phyloP scores from a whole-genome alignment of 2,113 vertebrate species.

The Tichodroma muraria region DNA sequence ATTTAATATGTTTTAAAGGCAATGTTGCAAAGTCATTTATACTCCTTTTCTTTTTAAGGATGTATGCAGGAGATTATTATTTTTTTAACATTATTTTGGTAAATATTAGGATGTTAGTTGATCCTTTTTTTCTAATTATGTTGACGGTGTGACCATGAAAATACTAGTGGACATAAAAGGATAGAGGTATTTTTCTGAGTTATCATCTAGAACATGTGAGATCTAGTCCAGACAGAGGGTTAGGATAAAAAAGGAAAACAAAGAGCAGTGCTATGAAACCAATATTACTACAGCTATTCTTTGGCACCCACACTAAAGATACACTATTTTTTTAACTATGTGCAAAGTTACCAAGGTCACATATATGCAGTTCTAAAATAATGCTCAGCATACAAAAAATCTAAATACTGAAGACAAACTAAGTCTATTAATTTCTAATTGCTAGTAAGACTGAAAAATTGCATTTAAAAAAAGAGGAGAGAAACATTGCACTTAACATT shows the following conservation, averaged over 20 bases:
- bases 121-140: not conserved
- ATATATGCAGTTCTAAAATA: not conserved
- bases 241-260: not conserved
- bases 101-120: not conserved
- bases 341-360: not conserved
- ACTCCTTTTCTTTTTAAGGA: not conserved
- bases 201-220: not conserved
- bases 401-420: not conserved
- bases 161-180: not conserved
- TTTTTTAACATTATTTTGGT: not conserved
- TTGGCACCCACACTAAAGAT: not conserved
- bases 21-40: not conserved
- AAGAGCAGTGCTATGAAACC: not conserved
- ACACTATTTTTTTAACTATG: not conserved
- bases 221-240: not conserved
- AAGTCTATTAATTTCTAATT: not conserved
- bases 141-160: not conserved
- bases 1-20: not conserved
- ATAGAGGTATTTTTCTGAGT: not conserved
- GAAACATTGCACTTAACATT: not conserved
- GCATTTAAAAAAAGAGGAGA: not conserved
- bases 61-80: not conserved
- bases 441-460: not conserved
- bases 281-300: not conserved
- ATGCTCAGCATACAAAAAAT: not conserved